Base-by-base conservation (phyloP, 2,888 invertebrate genomes). In the Steinernema carpocapsae region DNA sequence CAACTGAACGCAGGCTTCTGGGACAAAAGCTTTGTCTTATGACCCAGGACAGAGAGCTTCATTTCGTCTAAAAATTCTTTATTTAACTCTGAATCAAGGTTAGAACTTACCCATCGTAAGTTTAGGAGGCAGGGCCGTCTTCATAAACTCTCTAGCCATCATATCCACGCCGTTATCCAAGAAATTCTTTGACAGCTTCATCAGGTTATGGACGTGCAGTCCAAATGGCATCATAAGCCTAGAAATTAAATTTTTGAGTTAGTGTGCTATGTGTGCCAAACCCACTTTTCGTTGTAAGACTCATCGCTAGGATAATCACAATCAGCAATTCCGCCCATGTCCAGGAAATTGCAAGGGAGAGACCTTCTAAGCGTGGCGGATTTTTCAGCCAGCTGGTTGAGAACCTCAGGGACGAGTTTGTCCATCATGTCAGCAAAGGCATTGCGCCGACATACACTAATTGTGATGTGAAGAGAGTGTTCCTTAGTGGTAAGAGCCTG, bases 401-500 rank as follows among this genome's bases (percentile, higher is more conserved):
- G 48, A n/a, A 80, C 73, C 12, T 73, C 72, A 24, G 76, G 72
- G 4, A 80, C 71, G 26, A 92, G 90, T 84, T 92, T 92, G 87
- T 94, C 93, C 78, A 97, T 89, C 6, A 95, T 90, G 90, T 97
- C 94, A 32, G 92, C 93, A 92, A 93, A 97, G 0, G 94, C 91
- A 87, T 94, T 94, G 84, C 92, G 92, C 87, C 97, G 96, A 87
- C 94, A 95, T 84, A 94, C 92, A 71, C 95, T 96, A 3, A 97
- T 89, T 0, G 97, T 99, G 4, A 97, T 92, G 88, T 99, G 97
- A 1, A 97, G 90, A 0, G 97, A 97, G 89, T 97, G 95, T 22
- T 76, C 64, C 32, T 56, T 48, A 17, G 45, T 29, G 43, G 29
- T 46, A 14, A 70, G 24, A 76, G 88, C 90, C 87, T 90, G 89